Evolutionary conservation across 2,113 vertebrate species (phyloP).

Genomic region (Zosterops borbonicus): DNA sequence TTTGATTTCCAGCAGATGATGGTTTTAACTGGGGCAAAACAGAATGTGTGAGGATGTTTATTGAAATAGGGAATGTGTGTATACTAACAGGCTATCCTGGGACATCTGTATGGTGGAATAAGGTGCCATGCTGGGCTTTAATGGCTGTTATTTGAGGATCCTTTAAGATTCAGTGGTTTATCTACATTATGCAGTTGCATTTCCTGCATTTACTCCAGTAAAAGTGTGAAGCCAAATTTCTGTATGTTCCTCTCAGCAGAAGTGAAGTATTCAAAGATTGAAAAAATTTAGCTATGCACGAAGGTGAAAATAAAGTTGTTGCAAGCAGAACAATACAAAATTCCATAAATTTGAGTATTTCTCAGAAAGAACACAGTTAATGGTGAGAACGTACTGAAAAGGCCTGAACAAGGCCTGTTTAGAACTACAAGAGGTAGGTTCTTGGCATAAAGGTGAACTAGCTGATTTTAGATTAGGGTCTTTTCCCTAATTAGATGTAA

Average conservation of each 20-base stretch:
- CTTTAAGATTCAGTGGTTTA: not conserved
- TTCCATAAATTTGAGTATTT: not conserved
- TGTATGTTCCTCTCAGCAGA: not conserved
- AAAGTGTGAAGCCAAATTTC: not conserved
- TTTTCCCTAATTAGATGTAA: not conserved
- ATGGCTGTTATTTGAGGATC: not conserved
- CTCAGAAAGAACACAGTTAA: not conserved
- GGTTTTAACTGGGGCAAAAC: not conserved
- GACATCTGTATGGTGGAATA: not conserved
- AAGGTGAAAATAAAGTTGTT: not conserved
- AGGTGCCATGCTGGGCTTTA: not conserved
- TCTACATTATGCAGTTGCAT: not conserved
- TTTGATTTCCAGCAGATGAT: not conserved
- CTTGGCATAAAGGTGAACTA: not conserved
- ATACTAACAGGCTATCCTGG: not conserved
- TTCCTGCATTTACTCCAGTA: not conserved
- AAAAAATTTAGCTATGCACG: not conserved
- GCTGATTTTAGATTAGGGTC: not conserved
- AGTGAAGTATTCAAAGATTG: not conserved
- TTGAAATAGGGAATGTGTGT: not conserved
- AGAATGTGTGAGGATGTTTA: not conserved
- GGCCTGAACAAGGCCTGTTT: not conserved
- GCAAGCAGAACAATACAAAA: not conserved
- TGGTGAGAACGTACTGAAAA: not conserved
- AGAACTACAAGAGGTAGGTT: not conserved